Evolutionary conservation across 2,888 invertebrate genomes (phyloP).

Genomic region (Eudasyphora cyanicolor): DNA sequence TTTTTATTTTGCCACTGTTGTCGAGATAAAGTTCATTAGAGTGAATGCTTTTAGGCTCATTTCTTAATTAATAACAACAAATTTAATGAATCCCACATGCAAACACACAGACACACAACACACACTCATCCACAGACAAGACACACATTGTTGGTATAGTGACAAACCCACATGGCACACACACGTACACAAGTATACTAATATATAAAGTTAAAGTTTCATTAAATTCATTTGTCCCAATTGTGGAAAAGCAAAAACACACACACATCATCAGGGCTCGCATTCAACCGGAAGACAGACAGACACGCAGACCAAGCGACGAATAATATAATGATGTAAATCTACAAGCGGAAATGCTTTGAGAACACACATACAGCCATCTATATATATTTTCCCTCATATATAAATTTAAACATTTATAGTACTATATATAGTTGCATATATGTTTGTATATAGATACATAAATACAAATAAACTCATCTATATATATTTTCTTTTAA

Average conservation of each 20-base stretch:
- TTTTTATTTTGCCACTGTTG: neutral
- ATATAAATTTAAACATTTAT: too few relatives aligned
- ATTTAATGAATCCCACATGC: conserved; percentile 22
- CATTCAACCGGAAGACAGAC: neutral
- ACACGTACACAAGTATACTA: conserved; percentile 3
- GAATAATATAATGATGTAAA: neutral
- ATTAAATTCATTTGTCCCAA: neutral
- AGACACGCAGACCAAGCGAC: neutral
- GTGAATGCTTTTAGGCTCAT: conserved; percentile 47
- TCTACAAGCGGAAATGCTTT: conserved; percentile 3
- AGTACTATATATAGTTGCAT: neutral
- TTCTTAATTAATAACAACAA: conserved; percentile 49
- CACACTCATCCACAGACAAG: neutral
- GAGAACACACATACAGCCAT: neutral
- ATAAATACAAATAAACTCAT: conserved; percentile 31
- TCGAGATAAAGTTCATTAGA: conserved; percentile 42
- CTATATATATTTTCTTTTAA: conserved; percentile 22
- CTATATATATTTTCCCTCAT: neutral
- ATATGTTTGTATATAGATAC: neutral
- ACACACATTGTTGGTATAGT: neutral
- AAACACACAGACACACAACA: neutral
- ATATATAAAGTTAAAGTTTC: neutral
- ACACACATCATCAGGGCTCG: neutral
- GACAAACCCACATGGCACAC: neutral
- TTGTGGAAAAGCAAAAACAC: neutral